phyloP scores from a whole-genome alignment of 2,113 vertebrate species.

The Misgurnus anguillicaudatus region DNA sequence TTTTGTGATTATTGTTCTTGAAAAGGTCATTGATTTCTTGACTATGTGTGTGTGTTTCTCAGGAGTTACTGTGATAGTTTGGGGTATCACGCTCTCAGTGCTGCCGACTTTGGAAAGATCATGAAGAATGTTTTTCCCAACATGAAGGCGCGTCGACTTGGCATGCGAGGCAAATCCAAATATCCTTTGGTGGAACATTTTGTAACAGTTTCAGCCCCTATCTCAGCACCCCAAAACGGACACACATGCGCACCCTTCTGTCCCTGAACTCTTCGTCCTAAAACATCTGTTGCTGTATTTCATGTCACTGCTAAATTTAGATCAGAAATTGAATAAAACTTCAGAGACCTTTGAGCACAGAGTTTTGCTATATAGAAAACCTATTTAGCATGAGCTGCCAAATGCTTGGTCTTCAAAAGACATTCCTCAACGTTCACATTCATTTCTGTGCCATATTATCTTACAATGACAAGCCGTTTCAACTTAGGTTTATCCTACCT shows the following conservation, averaged over 20 bases:
- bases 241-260: constrained; percentile 5
- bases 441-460: constrained; percentile 42
- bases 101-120: constrained; percentile 98
- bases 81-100: constrained; percentile 95
- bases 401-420: constrained; percentile 66
- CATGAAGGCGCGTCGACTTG: constrained; percentile 98
- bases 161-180: constrained; percentile 99
- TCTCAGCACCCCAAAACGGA: constrained; percentile 52
- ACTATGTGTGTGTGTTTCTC: constrained; percentile 68
- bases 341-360: constrained; percentile 42
- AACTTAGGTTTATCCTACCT: neutral
- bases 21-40: neutral
- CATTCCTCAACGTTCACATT: constrained; percentile 21
- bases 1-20: neutral
- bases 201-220: constrained; percentile 57
- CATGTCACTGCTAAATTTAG: constrained; percentile 79
- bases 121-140: constrained; percentile 99
- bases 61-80: constrained; percentile 99
- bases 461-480: constrained; percentile 1
- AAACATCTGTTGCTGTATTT: constrained; percentile 78
- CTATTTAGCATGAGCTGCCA: constrained; percentile 52
- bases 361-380: constrained; percentile 61
- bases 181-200: constrained; percentile 88
- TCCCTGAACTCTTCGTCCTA: constrained; percentile 62
- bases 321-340: constrained; percentile 73